A percentile compares a stretch with the other conserved stretches of the same genome.
Conservation (phyloP, 2,888 invertebrate genomes). For the Allophyes oxyacanthae region DNA sequence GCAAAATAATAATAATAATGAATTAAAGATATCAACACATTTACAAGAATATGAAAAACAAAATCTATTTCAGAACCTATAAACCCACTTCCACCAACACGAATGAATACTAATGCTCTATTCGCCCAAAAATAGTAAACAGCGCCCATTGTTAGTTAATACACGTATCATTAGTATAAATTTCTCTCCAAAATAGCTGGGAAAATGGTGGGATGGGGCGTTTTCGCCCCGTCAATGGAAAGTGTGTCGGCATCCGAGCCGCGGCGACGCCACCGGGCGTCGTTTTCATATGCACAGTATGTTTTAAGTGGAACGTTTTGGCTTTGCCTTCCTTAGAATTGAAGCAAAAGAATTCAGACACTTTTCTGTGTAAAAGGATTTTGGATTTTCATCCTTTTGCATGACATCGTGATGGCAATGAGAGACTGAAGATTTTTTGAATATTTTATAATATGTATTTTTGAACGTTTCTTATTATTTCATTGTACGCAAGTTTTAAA, state of each 20-base stretch:
- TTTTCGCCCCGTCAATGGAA: slow-evolving; percentile 82
- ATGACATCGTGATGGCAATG: background rate
- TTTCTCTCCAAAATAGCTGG: slow-evolving; percentile 56
- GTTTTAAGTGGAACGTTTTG: slow-evolving; percentile 49
- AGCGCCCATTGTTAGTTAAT: slow-evolving; percentile 50
- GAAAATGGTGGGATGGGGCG: slow-evolving; percentile 61
- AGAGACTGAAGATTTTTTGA: background rate
- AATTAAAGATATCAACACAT: background rate
- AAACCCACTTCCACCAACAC: slow-evolving; percentile 20
- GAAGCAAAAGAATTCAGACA: slow-evolving; percentile 40
- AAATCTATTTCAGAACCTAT: slow-evolving; percentile 1
- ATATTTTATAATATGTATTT: background rate
- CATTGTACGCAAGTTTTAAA: no score
- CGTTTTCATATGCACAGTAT: slow-evolving; percentile 51
- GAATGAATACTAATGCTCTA: slow-evolving; percentile 35
- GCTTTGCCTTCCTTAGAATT: slow-evolving; percentile 41
- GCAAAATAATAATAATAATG: no score
- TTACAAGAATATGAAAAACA: background rate
- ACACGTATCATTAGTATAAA: slow-evolving; percentile 59
- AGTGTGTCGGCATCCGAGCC: slow-evolving; percentile 85
- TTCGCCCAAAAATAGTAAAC: slow-evolving; percentile 43
- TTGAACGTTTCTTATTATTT: no score
- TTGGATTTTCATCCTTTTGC: slow-evolving; percentile 26
- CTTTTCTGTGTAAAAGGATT: slow-evolving; percentile 34
- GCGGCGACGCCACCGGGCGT: slow-evolving; percentile 74